phyloP scores from a whole-genome alignment of 1,140 invertebrate genomes.

The Aphaenogaster floridana region DNA sequence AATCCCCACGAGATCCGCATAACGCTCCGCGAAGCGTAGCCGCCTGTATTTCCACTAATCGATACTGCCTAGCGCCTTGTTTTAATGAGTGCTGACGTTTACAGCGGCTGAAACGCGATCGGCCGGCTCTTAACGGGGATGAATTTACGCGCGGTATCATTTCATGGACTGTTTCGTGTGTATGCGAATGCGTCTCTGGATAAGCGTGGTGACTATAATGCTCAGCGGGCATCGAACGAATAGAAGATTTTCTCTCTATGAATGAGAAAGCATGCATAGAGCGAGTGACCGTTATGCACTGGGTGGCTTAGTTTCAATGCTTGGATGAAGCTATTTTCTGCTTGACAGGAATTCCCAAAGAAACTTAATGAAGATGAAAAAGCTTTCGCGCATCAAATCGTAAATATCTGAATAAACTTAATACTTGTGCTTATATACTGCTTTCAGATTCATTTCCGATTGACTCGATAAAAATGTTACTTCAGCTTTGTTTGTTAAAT shows the following conservation, averaged over 20 bases:
- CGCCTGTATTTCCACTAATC: constrained; percentile 34
- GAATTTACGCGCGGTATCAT: constrained; percentile 38
- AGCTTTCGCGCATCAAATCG: background rate
- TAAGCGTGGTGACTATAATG: background rate
- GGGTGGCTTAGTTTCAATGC: background rate
- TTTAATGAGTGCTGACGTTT: constrained; percentile 57
- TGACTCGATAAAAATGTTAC: background rate
- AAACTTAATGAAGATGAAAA: background rate
- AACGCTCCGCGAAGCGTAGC: constrained; percentile 49
- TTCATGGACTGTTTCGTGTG: constrained; percentile 35
- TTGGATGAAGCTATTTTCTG: background rate
- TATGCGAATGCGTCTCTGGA: constrained; percentile 2
- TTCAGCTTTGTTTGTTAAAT: background rate
- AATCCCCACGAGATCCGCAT: constrained; percentile 35
- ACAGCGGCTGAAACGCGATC: constrained; percentile 41
- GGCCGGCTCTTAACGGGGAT: constrained; percentile 53
- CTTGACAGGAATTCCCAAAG: background rate
- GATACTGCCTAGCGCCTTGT: constrained; percentile 41
- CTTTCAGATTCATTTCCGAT: background rate
- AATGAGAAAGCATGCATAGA: constrained; percentile 2
- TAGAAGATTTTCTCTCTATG: constrained; percentile 19
- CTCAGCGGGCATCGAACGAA: background rate
- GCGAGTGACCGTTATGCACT: constrained; percentile 8
- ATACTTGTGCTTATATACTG: no score
- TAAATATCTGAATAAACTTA: background rate